Percentiles rank a stretch among this genome's conserved stretches.
These are phyloP conservation scores for Penaeus indicus DNA, from an alignment of 1,140 invertebrate genomes.

Conservation along the genomic window DNA sequence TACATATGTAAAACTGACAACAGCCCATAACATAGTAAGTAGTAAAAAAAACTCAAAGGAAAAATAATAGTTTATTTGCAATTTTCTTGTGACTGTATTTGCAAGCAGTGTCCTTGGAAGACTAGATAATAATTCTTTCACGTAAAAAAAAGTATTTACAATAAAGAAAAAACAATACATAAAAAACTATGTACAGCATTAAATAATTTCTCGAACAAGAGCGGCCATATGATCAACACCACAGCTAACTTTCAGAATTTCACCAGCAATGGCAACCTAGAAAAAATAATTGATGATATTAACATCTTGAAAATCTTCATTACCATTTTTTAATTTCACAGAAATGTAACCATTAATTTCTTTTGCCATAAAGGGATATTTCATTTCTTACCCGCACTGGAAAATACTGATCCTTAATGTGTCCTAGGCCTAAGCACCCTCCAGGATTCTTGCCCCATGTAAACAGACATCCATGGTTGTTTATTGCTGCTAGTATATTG, in stretches of 20 bases:
- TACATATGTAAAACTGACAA: too few species aligned
- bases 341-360: too few species aligned
- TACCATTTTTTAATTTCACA: slow-evolving; percentile 20
- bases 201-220: slow-evolving; percentile 79
- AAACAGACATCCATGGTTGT: slow-evolving; percentile 84
- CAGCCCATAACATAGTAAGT: too few species aligned
- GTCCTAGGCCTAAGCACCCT: slow-evolving; percentile 86
- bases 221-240: slow-evolving; percentile 89
- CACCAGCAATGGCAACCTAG: slow-evolving; percentile 80
- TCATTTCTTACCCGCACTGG: slow-evolving; percentile 80
- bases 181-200: slow-evolving; percentile 21
- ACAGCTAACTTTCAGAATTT: slow-evolving; percentile 80
- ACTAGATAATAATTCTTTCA: too few species aligned
- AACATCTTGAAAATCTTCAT: slow-evolving; percentile 44
- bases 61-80: too few species aligned
- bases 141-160: too few species aligned
- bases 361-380: too few species aligned
- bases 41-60: too few species aligned
- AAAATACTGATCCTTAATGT: slow-evolving; percentile 86
- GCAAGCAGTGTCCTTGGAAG: too few species aligned
- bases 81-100: too few species aligned
- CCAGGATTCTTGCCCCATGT: slow-evolving; percentile 91
- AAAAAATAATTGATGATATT: slow-evolving; percentile 59
- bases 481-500: slow-evolving; percentile 85
- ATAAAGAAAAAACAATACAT: too few species aligned